phyloP scores from a whole-genome alignment of 1,140 invertebrate genomes.

The Lethrus apterus region DNA sequence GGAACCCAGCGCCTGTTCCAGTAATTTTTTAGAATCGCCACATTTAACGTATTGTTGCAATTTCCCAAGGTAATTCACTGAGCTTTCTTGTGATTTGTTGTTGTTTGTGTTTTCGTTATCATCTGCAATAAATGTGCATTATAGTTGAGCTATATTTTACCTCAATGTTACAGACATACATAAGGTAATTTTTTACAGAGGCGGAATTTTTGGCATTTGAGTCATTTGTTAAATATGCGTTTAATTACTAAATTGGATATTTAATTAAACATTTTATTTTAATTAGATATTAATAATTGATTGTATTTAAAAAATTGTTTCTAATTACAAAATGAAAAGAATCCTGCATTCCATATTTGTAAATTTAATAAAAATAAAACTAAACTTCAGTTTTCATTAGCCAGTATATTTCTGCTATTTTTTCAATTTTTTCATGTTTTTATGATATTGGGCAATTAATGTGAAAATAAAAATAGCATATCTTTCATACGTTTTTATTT shows the following conservation, averaged over 20 bases:
- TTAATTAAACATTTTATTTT: neutral
- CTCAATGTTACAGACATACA: neutral
- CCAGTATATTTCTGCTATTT: too few species aligned
- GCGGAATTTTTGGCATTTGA: neutral
- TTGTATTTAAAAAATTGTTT: too few species aligned
- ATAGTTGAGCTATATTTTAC: too few species aligned
- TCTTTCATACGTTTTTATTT: too few species aligned
- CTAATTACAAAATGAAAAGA: too few species aligned
- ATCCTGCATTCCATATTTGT: too few species aligned
- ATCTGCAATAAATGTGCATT: neutral
- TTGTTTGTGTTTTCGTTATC: constrained; percentile 15
- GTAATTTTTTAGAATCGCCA: constrained; percentile 43
- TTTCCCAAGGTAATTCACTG: constrained; percentile 36
- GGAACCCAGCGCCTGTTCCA: constrained; percentile 35
- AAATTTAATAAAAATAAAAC: too few species aligned
- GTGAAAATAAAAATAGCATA: too few species aligned
- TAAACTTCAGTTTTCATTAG: too few species aligned
- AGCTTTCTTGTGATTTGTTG: constrained; percentile 5
- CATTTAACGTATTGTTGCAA: constrained; percentile 37
- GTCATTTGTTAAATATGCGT: neutral
- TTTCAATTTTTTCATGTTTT: too few species aligned
- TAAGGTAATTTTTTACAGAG: neutral
- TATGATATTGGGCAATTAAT: too few species aligned
- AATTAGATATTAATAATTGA: neutral
- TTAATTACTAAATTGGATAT: constrained; percentile 1